Base-by-base conservation (phyloP, 1,140 invertebrate species). In the Danaus plexippus region DNA sequence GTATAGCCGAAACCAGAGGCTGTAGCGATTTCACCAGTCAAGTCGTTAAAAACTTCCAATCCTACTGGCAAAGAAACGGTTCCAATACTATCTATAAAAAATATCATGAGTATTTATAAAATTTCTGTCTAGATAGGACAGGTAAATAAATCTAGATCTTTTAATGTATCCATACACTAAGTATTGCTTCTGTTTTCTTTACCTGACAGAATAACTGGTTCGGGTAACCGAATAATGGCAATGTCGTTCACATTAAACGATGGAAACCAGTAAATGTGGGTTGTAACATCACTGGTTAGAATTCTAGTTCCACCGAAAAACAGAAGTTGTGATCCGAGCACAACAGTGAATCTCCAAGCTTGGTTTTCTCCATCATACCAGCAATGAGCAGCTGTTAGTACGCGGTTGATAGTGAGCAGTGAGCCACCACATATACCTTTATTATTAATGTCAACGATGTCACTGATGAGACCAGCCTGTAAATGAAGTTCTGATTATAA, bases 381-480 rank as follows among this genome's bases (percentile, higher is more conserved):
- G 63, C 76, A 79, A 58, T 79, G 76, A 11, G 74, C 76, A 9
- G 76, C 76, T 9, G 71, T 77, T 1, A 75, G 46, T 1, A 72
- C 47, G n/a, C 71, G 57, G 13, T 50, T 58, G 9, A 40, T 6
- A 10, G 11, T 59, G 11, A 79, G 11, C 7, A 79, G 61, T 1
- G 67, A 67, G 10, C 63, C 65, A 1, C 76, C 76, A 44, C 76
- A 77, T 0, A 73, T 63, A 47, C 66, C 63, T 41, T 56, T 51
- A n/a, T 58, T 59, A 1, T 53, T 53, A 1, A 50, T 44, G 13
- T 65, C 67, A 2, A 67, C 42, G 44, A 72, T 56, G 22, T 67
- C 62, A 50, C 59, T 42, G 15, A 76, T 63, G 0, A 78, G 49
- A 41, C 75, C 73, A 47, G 59, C 73, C 75, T 78, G 45, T 40